Evolutionary conservation across 2,797 vertebrate species (phyloP).

Genomic region (Myiothlypis chrysogaster): DNA sequence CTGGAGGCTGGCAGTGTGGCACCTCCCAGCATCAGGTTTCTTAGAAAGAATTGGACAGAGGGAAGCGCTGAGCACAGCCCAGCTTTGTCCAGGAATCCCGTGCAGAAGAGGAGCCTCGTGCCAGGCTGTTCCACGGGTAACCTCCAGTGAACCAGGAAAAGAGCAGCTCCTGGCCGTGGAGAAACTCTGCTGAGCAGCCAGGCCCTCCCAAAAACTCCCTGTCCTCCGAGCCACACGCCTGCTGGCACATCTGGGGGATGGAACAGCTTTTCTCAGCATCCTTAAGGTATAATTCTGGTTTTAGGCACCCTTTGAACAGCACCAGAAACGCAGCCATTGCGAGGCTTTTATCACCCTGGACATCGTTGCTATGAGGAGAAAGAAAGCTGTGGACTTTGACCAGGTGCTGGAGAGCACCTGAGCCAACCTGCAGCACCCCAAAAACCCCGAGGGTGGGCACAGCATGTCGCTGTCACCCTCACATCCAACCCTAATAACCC

Average conservation of each 20-base stretch:
- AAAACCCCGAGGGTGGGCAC: not conserved
- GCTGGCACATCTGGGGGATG: not conserved
- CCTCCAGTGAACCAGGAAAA: not conserved
- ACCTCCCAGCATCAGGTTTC: not conserved
- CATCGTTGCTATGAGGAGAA: fast-evolving
- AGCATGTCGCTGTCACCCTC: fast-evolving
- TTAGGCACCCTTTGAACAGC: not conserved
- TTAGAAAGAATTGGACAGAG: not conserved
- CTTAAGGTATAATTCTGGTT: fast-evolving
- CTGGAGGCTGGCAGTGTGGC: not conserved
- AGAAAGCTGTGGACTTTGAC: not conserved
- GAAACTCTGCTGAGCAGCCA: not conserved
- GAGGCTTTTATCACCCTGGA: not conserved
- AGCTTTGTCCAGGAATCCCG: not conserved
- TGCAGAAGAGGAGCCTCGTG: not conserved
- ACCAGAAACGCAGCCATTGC: fast-evolving
- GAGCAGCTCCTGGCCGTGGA: fast-evolving
- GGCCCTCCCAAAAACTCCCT: not conserved
- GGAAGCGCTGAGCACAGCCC: not conserved
- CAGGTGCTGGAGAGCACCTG: not conserved
- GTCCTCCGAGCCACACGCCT: not conserved
- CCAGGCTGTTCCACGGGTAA: not conserved
- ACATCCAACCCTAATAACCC: not conserved
- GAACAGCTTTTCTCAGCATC: not conserved
- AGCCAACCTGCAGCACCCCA: not conserved